Percentiles rank a stretch among this genome's conserved stretches.
These are phyloP conservation scores for Melanargia galathea DNA, from an alignment of 2,888 invertebrate genomes.

Conservation along the genomic window DNA sequence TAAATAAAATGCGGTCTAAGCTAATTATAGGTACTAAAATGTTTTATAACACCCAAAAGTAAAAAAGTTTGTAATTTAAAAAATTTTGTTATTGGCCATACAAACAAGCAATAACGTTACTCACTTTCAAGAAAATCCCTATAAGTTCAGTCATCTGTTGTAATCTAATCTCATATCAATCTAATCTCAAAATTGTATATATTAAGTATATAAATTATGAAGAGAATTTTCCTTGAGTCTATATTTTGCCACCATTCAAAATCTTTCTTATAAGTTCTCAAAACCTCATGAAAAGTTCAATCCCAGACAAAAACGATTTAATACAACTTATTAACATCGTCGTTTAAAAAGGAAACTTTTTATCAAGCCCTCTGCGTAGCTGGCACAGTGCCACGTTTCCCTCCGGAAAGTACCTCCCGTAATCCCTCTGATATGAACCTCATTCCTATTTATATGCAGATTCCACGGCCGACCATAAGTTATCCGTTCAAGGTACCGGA, in stretches of 20 bases:
- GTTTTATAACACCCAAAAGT: too few species aligned
- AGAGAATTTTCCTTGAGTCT: too few species aligned
- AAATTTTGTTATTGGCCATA: background rate
- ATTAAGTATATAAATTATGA: too few species aligned
- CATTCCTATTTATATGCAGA: slow-evolving; percentile 81
- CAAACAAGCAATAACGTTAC: background rate
- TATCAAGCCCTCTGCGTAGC: slow-evolving; percentile 34
- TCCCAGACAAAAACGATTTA: slow-evolving; percentile 10
- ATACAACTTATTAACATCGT: slow-evolving; percentile 12
- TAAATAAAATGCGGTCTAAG: background rate
- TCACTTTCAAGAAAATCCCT: too few species aligned
- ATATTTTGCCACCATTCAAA: background rate
- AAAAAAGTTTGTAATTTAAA: too few species aligned
- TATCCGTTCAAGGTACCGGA: slow-evolving; percentile 73
- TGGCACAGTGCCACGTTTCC: slow-evolving; percentile 43
- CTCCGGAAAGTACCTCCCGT: slow-evolving; percentile 42
- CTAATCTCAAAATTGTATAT: too few species aligned
- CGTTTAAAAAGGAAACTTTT: slow-evolving; percentile 17
- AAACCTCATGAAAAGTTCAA: background rate
- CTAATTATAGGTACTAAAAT: too few species aligned
- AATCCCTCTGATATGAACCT: slow-evolving; percentile 60
- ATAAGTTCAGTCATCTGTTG: too few species aligned
- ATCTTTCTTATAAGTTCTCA: background rate
- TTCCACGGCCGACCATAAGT: slow-evolving; percentile 78
- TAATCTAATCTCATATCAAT: too few species aligned